A percentile compares a stretch with the other conserved stretches of the same genome.
Evolutionary conservation across 2,113 vertebrate species (phyloP).

Genomic region (Oreochromis spilurus): DNA sequence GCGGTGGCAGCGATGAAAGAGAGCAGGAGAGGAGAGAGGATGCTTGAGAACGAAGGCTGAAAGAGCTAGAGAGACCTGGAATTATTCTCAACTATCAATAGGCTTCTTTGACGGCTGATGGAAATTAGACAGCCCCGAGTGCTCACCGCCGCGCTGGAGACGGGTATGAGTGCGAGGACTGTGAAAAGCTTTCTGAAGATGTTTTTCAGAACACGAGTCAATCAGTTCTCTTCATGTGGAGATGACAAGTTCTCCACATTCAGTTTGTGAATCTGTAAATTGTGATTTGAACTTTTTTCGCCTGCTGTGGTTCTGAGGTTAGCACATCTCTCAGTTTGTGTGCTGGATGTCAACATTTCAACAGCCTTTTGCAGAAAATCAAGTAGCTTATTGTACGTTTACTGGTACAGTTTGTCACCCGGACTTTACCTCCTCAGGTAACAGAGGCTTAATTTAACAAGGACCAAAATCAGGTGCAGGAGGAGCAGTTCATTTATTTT

Average conservation of each 20-base stretch:
- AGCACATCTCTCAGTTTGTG: background rate
- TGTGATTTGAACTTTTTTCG: background rate
- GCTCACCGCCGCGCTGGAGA: background rate
- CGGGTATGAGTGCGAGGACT: background rate
- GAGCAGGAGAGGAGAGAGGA: conserved; percentile 2
- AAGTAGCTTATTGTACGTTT: too few species aligned
- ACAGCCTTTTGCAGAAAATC: background rate
- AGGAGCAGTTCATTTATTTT: background rate
- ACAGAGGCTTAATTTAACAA: background rate
- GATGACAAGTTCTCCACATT: background rate
- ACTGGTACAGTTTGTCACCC: background rate
- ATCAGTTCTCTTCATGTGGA: background rate
- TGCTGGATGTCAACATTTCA: background rate
- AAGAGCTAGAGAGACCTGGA: conserved; percentile 19
- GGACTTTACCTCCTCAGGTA: background rate
- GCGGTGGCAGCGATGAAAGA: conserved; percentile 36
- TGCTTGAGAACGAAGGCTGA: conserved; percentile 16
- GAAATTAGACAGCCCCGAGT: background rate
- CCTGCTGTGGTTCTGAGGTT: background rate
- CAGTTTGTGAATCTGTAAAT: background rate
- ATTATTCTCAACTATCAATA: conserved; percentile 15
- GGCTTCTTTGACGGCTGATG: conserved; percentile 27
- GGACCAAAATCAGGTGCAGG: background rate
- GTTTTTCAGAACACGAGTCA: background rate
- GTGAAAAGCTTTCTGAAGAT: background rate